phyloP scores from a whole-genome alignment of 1,140 invertebrate genomes.

The Brachionus angularis region DNA sequence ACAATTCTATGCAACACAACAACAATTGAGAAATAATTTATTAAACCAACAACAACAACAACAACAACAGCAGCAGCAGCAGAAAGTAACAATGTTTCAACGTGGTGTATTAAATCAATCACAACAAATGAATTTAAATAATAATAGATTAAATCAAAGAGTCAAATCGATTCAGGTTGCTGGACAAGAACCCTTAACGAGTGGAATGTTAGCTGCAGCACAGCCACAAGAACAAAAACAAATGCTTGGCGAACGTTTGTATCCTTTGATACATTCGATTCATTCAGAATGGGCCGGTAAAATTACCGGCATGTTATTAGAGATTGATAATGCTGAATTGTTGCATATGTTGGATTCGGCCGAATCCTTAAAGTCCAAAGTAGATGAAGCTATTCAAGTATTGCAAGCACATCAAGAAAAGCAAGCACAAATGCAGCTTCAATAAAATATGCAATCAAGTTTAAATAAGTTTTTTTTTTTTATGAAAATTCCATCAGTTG shows the following conservation, averaged over 20 bases:
- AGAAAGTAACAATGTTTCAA: neutral
- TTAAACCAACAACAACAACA: neutral
- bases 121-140: too few species aligned
- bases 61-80: neutral
- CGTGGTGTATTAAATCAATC: neutral
- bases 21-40: constrained; percentile 3
- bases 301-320: constrained; percentile 98
- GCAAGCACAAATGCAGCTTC: neutral
- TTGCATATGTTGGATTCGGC: constrained; percentile 96
- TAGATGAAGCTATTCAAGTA: constrained; percentile 45
- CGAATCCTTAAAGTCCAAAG: constrained; percentile 87
- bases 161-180: neutral
- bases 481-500: too few species aligned
- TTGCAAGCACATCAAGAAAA: constrained; percentile 38
- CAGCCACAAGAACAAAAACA: constrained; percentile 79
- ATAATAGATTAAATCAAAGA: too few species aligned
- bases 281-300: constrained; percentile 89
- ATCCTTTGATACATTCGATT: constrained; percentile 89
- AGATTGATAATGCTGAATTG: constrained; percentile 98
- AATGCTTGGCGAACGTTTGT: constrained; percentile 94
- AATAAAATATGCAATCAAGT: neutral
- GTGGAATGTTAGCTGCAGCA: constrained; percentile 7
- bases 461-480: too few species aligned
- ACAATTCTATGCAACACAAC: constrained; percentile 5
- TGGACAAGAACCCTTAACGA: constrained; percentile 38